These are phyloP conservation scores for Oxyura jamaicensis DNA, from an alignment of 2,113 vertebrate species.

Conservation along the genomic window DNA sequence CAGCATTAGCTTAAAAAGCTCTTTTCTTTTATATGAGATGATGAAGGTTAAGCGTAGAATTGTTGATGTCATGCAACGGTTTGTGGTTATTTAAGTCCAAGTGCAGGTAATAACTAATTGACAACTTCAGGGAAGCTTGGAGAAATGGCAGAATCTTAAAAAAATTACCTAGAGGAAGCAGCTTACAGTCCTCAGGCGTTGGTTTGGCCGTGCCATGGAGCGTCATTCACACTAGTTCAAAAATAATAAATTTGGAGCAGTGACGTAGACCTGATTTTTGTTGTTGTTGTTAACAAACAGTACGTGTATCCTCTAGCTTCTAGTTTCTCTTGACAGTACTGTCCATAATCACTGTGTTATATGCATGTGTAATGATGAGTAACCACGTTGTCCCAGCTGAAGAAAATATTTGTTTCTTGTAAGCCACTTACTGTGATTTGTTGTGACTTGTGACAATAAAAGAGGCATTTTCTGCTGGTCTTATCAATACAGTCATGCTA, in stretches of 20 bases:
- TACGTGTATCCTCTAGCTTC: background rate
- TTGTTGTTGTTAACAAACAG: background rate
- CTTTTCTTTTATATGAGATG: background rate
- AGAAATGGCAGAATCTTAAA: background rate
- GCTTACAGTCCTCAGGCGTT: background rate
- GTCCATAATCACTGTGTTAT: background rate
- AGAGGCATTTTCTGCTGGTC: background rate
- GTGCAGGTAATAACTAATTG: background rate
- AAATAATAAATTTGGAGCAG: background rate
- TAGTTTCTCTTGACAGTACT: background rate
- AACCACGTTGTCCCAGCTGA: background rate
- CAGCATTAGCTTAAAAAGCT: background rate
- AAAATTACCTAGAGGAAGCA: background rate
- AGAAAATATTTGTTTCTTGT: background rate
- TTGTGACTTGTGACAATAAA: background rate
- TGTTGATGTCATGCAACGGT: background rate
- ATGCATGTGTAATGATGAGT: background rate
- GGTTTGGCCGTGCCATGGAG: background rate
- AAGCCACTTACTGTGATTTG: background rate
- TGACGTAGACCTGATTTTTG: background rate
- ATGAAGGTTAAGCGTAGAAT: background rate
- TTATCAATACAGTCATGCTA: background rate
- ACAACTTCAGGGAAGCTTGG: background rate
- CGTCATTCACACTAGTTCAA: background rate
- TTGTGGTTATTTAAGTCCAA: background rate